Percentiles rank a stretch among this genome's conserved stretches.
Evolutionary conservation across 2,113 vertebrate genomes (phyloP).

Genomic region (Erinaceus europaeus): DNA sequence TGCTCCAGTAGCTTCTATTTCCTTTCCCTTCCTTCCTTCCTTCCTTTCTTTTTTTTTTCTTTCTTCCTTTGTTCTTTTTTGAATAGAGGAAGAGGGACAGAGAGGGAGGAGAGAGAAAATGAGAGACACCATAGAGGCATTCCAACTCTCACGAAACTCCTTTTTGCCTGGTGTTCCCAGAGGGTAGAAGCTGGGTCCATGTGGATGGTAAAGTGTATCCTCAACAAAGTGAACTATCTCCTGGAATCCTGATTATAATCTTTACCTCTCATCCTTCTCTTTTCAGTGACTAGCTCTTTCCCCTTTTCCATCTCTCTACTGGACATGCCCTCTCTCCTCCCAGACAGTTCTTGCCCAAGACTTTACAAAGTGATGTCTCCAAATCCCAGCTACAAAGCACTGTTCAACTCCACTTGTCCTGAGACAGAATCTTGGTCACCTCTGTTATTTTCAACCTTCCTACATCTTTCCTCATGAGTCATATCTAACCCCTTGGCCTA

Average conservation of each 20-base stretch:
- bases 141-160: no score
- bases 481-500: rapidly evolving
- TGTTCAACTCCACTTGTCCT: neutral
- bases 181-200: no score
- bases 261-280: neutral
- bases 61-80: no score
- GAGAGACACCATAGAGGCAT: no score
- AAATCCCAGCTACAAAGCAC: rapidly evolving
- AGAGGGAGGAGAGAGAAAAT: no score
- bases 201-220: no score
- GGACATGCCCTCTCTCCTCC: neutral
- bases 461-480: neutral
- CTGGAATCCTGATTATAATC: no score
- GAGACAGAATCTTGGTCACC: neutral
- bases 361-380: neutral
- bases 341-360: neutral
- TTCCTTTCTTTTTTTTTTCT: no score
- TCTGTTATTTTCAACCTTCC: neutral
- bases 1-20: rapidly evolving
- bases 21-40: no score
- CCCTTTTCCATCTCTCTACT: neutral
- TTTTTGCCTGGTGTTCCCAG: no score
- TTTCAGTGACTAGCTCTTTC: neutral
- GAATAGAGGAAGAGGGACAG: no score
- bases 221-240: no score